phyloP scores from a whole-genome alignment of 2,888 invertebrate genomes.

The Shargacucullia verbasci region DNA sequence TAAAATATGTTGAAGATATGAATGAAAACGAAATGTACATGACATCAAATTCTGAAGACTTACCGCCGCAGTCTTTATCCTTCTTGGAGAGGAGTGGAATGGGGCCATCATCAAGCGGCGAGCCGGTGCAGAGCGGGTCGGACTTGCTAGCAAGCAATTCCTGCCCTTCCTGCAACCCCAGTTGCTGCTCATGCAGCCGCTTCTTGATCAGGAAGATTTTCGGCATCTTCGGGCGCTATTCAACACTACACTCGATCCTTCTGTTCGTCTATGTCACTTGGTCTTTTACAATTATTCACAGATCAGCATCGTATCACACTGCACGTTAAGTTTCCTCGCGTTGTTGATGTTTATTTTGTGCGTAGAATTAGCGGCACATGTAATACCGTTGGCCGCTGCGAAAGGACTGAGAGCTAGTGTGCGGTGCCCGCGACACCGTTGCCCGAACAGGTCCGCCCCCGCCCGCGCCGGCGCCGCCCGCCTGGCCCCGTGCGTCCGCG shows the following conservation, averaged over 20 bases:
- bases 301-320: constrained; percentile 85
- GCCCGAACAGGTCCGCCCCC: constrained; percentile 87
- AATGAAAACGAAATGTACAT: neutral
- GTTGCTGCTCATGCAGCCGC: constrained; percentile 97
- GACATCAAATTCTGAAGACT: constrained; percentile 57
- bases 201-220: constrained; percentile 98
- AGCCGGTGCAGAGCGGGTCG: constrained; percentile 90
- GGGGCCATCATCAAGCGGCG: constrained; percentile 89
- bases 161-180: constrained; percentile 94
- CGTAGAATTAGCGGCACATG: constrained; percentile 85
- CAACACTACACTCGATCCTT: constrained; percentile 85
- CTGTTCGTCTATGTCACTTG: constrained; percentile 79
- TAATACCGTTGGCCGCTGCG: constrained; percentile 88
- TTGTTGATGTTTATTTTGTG: constrained; percentile 82
- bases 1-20: neutral
- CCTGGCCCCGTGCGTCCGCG: constrained; percentile 75
- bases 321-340: constrained; percentile 84
- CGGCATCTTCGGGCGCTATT: constrained; percentile 91
- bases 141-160: constrained; percentile 91
- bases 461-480: constrained; percentile 77
- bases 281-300: constrained; percentile 82
- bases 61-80: constrained; percentile 78
- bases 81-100: constrained; percentile 90
- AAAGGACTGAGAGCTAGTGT: constrained; percentile 85
- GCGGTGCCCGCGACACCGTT: constrained; percentile 87